Evolutionary conservation across 2,113 vertebrate genomes (phyloP).

Genomic region (Malurus alboscapulatus): DNA sequence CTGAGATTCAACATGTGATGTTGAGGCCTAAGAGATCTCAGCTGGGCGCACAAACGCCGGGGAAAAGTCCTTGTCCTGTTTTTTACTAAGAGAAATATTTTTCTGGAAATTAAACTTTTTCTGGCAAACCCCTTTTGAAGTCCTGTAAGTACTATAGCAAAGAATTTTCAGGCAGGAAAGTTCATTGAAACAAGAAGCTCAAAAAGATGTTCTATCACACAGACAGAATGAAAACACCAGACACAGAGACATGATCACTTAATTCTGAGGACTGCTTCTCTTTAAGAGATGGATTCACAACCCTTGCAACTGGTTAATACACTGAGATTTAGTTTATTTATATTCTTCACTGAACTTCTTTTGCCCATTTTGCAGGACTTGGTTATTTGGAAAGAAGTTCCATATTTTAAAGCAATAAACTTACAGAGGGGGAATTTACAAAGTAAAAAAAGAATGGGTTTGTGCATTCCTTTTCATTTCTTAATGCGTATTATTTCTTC

Average conservation of each 20-base stretch:
- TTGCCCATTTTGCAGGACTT: not conserved
- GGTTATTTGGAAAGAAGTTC: not conserved
- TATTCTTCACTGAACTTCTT: not conserved
- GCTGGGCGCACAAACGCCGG: not conserved
- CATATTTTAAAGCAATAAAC: not conserved
- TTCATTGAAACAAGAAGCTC: not conserved
- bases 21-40: not conserved
- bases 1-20: accelerated
- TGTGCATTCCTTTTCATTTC: not conserved
- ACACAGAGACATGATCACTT: not conserved
- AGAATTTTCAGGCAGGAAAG: not conserved
- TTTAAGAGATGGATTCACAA: not conserved
- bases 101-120: not conserved
- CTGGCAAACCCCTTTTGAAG: not conserved
- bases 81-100: not conserved
- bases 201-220: not conserved
- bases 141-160: not conserved
- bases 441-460: not conserved
- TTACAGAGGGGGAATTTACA: not conserved
- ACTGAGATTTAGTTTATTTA: not conserved
- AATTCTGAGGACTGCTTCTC: not conserved
- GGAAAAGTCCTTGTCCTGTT: not conserved
- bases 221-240: not conserved
- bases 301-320: not conserved
- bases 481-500: not conserved